These are phyloP conservation scores for Cyclophora albipunctata DNA, from an alignment of 2,888 invertebrate genomes.

Conservation along the genomic window DNA sequence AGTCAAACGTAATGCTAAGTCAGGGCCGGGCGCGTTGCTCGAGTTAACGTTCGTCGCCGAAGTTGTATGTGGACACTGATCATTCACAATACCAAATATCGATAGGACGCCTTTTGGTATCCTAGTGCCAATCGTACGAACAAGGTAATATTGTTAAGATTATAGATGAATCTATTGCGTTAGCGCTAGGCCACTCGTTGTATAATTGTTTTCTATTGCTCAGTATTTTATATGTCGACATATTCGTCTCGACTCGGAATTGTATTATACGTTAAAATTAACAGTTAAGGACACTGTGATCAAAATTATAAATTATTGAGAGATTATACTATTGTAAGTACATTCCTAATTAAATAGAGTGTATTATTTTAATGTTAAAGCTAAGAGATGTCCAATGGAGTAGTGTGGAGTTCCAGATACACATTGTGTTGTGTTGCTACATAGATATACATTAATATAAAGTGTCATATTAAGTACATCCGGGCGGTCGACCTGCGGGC, in stretches of 20 bases:
- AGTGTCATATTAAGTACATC: slow-evolving; percentile 4
- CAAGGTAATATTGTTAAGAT: slow-evolving; percentile 69
- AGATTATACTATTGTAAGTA: slow-evolving; percentile 73
- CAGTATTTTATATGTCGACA: slow-evolving; percentile 70
- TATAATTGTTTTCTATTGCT: slow-evolving; percentile 72
- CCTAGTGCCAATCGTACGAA: slow-evolving; percentile 69
- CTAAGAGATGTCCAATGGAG: slow-evolving; percentile 52
- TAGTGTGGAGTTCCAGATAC: slow-evolving; percentile 9
- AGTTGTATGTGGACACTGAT: slow-evolving; percentile 14
- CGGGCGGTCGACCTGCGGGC: too few relatives aligned
- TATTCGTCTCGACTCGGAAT: slow-evolving; percentile 60
- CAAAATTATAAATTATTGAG: slow-evolving; percentile 76
- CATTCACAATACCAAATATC: slow-evolving; percentile 58
- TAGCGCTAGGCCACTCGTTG: slow-evolving; percentile 59
- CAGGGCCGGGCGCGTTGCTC: slow-evolving; percentile 50
- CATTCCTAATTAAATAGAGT: slow-evolving; percentile 69
- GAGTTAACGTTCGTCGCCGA: slow-evolving; percentile 13
- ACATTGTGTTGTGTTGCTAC: slow-evolving; percentile 9
- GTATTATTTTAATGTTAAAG: slow-evolving; percentile 63
- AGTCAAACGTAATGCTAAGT: slow-evolving; percentile 66
- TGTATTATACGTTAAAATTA: slow-evolving; percentile 72
- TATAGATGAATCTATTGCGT: slow-evolving; percentile 61
- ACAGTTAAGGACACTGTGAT: slow-evolving; percentile 75
- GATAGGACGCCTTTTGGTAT: slow-evolving; percentile 53
- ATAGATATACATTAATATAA: slow-evolving; percentile 4